Conservation (phyloP, 2,797 vertebrate species). For the Channallabes apus region DNA sequence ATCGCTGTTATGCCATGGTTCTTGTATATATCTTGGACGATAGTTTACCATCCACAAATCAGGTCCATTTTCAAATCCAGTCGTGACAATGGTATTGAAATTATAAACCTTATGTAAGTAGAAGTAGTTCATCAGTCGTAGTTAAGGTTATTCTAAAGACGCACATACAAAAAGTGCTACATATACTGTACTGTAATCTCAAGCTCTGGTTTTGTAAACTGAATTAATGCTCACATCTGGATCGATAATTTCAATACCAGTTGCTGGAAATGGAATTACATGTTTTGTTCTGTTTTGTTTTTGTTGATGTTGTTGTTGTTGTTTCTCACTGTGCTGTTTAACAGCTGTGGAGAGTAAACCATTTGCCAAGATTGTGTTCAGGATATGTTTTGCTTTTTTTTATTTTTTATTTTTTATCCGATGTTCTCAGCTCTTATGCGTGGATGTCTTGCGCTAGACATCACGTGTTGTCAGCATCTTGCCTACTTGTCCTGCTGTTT, state of each 20-base stretch:
- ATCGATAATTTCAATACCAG: not conserved
- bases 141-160: not conserved
- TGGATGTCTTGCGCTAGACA: constrained; percentile 45
- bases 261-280: not conserved
- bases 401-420: too few relatives aligned
- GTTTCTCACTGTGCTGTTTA: not conserved
- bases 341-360: constrained; percentile 19
- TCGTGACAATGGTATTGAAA: not conserved
- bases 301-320: too few relatives aligned
- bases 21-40: constrained; percentile 1
- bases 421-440: constrained; percentile 35
- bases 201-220: not conserved
- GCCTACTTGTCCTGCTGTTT: constrained; percentile 36
- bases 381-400: constrained; percentile 30
- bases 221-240: not conserved
- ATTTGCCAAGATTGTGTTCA: constrained; percentile 7
- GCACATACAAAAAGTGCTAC: not conserved
- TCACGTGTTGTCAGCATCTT: constrained; percentile 43
- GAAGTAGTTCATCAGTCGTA: not conserved
- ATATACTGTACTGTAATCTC: not conserved
- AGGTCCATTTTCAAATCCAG: not conserved
- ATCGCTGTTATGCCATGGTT: constrained; percentile 9
- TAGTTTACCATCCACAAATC: constrained; percentile 24
- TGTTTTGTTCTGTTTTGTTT: not conserved
- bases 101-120: not conserved